Conservation (phyloP, 2,888 invertebrate genomes). For the Micropterix aruncella region DNA sequence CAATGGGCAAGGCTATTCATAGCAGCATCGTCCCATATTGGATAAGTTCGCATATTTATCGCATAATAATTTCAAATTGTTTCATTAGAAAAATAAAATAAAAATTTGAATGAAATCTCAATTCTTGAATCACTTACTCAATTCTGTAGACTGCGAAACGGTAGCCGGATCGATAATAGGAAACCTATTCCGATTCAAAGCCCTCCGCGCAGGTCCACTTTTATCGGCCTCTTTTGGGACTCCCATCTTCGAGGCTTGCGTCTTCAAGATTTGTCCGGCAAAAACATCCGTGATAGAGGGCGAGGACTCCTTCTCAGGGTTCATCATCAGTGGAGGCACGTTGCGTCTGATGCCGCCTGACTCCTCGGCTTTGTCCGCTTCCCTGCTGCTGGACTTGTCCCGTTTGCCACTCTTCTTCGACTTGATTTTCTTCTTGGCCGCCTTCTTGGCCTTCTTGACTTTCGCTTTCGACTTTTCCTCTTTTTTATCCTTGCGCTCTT, state of each 20-base stretch:
- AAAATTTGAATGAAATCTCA: no score
- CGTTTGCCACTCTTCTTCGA: conserved; percentile 21
- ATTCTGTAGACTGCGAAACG: conserved; percentile 15
- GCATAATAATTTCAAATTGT: no score
- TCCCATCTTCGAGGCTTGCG: conserved; percentile 28
- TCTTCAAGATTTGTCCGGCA: conserved; percentile 44
- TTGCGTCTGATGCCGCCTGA: conserved; percentile 31
- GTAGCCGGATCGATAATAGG: conserved; percentile 33
- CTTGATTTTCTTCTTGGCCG: conserved; percentile 14
- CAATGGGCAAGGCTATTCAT: no score
- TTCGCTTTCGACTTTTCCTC: conserved; percentile 25
- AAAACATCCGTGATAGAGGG: conserved; percentile 48
- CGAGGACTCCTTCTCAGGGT: conserved; percentile 32
- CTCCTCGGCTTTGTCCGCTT: conserved; percentile 24
- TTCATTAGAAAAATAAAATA: no score
- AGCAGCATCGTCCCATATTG: no score
- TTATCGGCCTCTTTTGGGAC: conserved; percentile 17
- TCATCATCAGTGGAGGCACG: conserved; percentile 33
- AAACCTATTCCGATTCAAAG: conserved; percentile 22
- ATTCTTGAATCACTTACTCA: no score
- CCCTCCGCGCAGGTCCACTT: conserved; percentile 18
- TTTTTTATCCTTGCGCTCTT: conserved; percentile 31
- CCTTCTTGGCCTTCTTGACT: conserved; percentile 14
- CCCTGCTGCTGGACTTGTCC: conserved; percentile 23
- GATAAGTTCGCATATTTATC: no score